A percentile compares a stretch with the other conserved stretches of the same genome.
Evolutionary conservation across 1,140 invertebrate genomes (phyloP).

Genomic region (Bilobella aurantiaca): DNA sequence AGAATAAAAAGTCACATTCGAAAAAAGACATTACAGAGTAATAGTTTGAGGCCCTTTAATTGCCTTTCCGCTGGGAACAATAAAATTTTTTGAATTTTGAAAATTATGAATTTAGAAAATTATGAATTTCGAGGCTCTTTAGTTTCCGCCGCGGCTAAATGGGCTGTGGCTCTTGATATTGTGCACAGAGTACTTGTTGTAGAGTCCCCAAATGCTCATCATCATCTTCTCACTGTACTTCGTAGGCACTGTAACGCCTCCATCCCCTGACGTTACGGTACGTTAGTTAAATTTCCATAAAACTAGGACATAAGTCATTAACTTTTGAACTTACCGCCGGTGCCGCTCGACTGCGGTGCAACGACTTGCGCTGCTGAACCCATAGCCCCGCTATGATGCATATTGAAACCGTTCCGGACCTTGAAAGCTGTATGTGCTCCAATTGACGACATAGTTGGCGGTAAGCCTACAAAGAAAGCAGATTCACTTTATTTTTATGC

Average conservation of each 20-base stretch:
- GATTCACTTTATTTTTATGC: too few species aligned
- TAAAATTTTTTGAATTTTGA: too few species aligned
- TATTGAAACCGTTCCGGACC: slow-evolving; percentile 28
- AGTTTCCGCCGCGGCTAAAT: slow-evolving; percentile 20
- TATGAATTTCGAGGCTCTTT: slow-evolving; percentile 7
- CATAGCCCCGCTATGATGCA: neutral
- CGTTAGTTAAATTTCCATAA: too few species aligned
- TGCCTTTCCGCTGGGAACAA: too few species aligned
- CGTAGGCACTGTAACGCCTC: slow-evolving; percentile 44
- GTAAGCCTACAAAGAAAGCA: too few species aligned
- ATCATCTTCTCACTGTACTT: slow-evolving; percentile 76
- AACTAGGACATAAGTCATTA: too few species aligned
- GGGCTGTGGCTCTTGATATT: slow-evolving; percentile 31
- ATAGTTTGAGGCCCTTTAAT: neutral
- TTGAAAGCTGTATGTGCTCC: slow-evolving; percentile 34
- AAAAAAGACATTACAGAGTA: neutral
- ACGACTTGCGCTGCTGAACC: too few species aligned
- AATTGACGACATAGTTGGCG: slow-evolving; percentile 35
- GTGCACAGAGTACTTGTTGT: slow-evolving; percentile 47
- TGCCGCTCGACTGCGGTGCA: too few species aligned
- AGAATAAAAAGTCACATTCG: neutral
- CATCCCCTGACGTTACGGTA: too few species aligned
- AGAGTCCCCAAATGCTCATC: slow-evolving; percentile 81
- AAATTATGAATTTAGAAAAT: too few species aligned
- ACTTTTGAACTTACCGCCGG: too few species aligned